These are phyloP conservation scores for Falco columbarius DNA, from an alignment of 2,797 vertebrate genomes.

Conservation along the genomic window DNA sequence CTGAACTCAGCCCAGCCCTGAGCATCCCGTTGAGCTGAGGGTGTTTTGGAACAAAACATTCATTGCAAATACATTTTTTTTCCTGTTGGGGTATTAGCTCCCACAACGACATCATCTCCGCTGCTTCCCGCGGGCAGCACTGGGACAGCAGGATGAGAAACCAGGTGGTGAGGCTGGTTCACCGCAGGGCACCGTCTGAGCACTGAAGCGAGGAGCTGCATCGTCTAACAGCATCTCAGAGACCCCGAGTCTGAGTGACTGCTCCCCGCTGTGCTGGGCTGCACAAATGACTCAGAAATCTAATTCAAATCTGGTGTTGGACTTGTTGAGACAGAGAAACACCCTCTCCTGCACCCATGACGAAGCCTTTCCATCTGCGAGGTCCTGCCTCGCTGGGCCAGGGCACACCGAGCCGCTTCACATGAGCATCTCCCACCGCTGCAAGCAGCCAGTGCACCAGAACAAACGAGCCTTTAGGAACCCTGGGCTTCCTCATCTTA, in stretches of 20 bases:
- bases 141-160: background rate
- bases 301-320: background rate
- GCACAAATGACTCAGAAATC: background rate
- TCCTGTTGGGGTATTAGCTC: background rate
- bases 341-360: background rate
- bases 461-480: rapidly evolving
- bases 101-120: rapidly evolving
- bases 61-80: background rate
- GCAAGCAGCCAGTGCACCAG: background rate
- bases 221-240: background rate
- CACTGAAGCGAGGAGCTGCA: background rate
- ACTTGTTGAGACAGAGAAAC: background rate
- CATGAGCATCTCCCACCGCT: rapidly evolving
- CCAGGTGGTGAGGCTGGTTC: background rate
- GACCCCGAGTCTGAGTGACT: rapidly evolving
- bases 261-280: background rate
- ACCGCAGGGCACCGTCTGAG: background rate
- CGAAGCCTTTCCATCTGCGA: background rate
- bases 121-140: background rate
- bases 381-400: background rate
- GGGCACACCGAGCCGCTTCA: background rate
- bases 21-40: background rate
- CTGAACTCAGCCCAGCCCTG: background rate
- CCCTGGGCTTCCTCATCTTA: background rate
- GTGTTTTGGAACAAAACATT: background rate